phyloP scores from a whole-genome alignment of 2,888 invertebrate species.

The Tetramorium bicarinatum region DNA sequence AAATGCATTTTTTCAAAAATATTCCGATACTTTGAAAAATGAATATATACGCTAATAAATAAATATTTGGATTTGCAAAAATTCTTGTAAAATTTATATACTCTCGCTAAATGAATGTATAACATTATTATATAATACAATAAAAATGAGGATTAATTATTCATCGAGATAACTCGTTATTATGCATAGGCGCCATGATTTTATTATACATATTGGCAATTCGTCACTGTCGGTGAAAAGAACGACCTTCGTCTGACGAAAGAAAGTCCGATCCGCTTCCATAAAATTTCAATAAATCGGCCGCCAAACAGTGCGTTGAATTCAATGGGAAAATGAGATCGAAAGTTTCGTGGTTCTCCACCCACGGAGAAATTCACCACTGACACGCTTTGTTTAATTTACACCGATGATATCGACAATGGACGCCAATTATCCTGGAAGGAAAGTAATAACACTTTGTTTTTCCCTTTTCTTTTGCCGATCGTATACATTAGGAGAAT shows the following conservation, averaged over 20 bases:
- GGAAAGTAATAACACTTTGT: conserved; percentile 13
- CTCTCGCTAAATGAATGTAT: not conserved
- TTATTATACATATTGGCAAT: not conserved
- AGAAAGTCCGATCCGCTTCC: conserved; percentile 77
- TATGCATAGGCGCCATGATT: not conserved
- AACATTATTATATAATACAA: not conserved
- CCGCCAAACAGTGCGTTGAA: conserved; percentile 73
- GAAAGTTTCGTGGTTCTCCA: conserved; percentile 50
- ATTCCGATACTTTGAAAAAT: not conserved
- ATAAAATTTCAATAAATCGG: conserved; percentile 78
- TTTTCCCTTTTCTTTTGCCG: not conserved
- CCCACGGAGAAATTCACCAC: conserved; percentile 48
- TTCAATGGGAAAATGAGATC: conserved; percentile 59
- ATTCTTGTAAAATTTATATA: not conserved
- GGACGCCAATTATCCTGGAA: conserved; percentile 29
- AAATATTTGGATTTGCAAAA: not conserved
- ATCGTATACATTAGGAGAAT: not conserved
- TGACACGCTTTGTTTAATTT: conserved; percentile 54
- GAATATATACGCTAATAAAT: not conserved
- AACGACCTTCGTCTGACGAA: conserved; percentile 72
- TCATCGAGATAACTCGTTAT: not conserved
- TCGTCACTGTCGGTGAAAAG: conserved; percentile 65
- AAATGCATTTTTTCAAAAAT: not conserved
- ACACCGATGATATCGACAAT: conserved; percentile 35
- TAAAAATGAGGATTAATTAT: not conserved